Base-by-base conservation (phyloP, 2,888 invertebrate genomes). In the Patella caerulea region DNA sequence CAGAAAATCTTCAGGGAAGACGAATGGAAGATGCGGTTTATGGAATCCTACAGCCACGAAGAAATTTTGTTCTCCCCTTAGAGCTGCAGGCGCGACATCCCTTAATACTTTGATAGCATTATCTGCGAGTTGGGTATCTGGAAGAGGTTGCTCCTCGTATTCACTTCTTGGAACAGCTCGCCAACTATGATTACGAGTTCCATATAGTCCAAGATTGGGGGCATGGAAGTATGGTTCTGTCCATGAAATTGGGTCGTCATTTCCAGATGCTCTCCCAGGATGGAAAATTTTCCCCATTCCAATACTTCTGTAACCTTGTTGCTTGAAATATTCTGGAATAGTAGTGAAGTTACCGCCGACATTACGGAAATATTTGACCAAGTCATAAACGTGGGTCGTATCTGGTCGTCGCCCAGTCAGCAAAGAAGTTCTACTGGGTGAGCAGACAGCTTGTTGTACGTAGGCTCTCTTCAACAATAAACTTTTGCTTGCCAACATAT, bases 41-140 rank as follows among this genome's bases (percentile, higher is more conserved):
- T 79, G 78, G 77, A 84, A 83, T 0, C 85, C 85, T 2, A 83
- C 83, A 14, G 85, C 85, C 34, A 85, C 56, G 65, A 85, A 85
- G 78, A 85, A 83, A 0, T 83, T 83, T 71, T 82, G 73, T 19
- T 78, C 74, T 3, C 70, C 76, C 4, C 69, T 72, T 14, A 74
- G 72, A 11, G 80, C 72, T 9, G 72, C 17, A 12, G 78, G 19
- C n/a, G n/a, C n/a, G n/a, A n/a, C n/a, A n/a, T n/a, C n/a, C n/a
- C n/a, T n/a, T n/a, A n/a, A n/a, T n/a, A n/a, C n/a, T n/a, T n/a
- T n/a, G n/a, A n/a, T n/a, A n/a, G n/a, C n/a, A n/a, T n/a, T n/a
- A n/a, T n/a, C n/a, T n/a, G n/a, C 81, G 3, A 82, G 79, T 29
- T 74, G 73, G 52, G 71, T 78, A 76, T 85, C 85, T 14, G 74